Evolutionary conservation across 2,113 vertebrate genomes (phyloP), one percentile per base, ranked within the genome.

Genomic region (Brachyistius frenatus): DNA sequence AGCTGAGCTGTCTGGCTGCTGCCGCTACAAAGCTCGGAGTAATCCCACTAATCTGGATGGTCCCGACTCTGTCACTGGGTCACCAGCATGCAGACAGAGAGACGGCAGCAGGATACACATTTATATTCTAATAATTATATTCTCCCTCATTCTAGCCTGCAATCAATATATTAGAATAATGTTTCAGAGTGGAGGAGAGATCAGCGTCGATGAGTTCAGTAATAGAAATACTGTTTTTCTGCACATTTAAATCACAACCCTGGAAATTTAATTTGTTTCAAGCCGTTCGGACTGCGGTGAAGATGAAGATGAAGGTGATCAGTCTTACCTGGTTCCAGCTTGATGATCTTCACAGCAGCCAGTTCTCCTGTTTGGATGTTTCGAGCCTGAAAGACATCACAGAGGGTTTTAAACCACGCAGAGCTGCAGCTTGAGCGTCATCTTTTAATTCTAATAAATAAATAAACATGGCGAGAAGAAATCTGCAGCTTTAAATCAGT

Each of bases 301-400:
- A 56, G 76, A 67, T 50, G 0, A 10, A 74, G n/a, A 49, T 6
- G 67, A 50, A 60, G 11, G 37, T 4, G 6, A 32, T 14, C 11
- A 2, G 5, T 94, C 96, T 95, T 95, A 99, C 98, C 98, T 91
- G 96, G 97, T 88, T 99, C 98, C 93, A 99, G 91, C 88, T 99
- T 99, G 85, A 99, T 99, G 85, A 99, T 98, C 95, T 99, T 99
- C 79, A 99, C 97, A 83, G 98, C 98, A 85, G 97, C 98, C 79
- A 99, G 93, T 74, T 98, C 98, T 89, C 98, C 97, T 0, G 96
- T 98, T 68, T 97, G 95, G 79, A 98, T 92, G 90, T 98, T 99
- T 90, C 97, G 96, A 85, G 98, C 98, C 98, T 99, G 94, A 93
- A 94, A 89, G 76, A 91, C 37, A 90, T 14, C 80, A 71, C 15